Evolutionary conservation across 2,797 vertebrate genomes (phyloP), one percentile per base, ranked within the genome.

Genomic region (Bryconaethiops microstoma): DNA sequence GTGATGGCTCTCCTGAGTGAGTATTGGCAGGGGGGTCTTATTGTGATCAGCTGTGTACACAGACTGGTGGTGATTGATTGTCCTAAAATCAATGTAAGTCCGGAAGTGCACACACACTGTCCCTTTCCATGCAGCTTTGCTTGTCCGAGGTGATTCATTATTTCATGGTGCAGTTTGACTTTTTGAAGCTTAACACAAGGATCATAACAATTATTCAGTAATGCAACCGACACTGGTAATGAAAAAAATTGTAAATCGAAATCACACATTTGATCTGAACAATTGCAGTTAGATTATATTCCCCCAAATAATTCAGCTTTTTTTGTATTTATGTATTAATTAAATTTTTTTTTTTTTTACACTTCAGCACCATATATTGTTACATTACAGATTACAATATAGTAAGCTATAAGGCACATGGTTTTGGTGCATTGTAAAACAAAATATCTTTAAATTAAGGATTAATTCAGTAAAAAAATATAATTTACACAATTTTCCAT

Each of bases 31-130:
- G 23, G 10, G n/a, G 60, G 14, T 48, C 57, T 40, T 68, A 19
- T 5, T 63, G 60, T 63, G 60, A 29, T 17, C 62, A 64, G 9
- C 62, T 65, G 63, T 65, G 63, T 65, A 65, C 35, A 65, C 35
- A 65, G 63, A 21, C 64, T 45, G 64, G 8, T 45, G 4, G 7
- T 42, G 64, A 45, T 42, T 67, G 39, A 45, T 42, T 67, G 29
- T 39, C 39, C 17, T 7, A 21, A 35, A 40, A 19, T 65, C 63
- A 19, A 5, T 65, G 19, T n/a, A 7, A 40, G 16, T 62, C 10
- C 23, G 29, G 17, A 17, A 39, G n/a, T 42, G 35, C 19, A 68
- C 45, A 68, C 45, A 13, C n/a, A 25, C 13, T 54, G 17, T 17
- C 17, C 29, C 17, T 72, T 8, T 73, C 5, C 6, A 21, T 57